These are phyloP conservation scores for Rhadina sibilatrix DNA, from an alignment of 2,113 vertebrate species.

Conservation along the genomic window DNA sequence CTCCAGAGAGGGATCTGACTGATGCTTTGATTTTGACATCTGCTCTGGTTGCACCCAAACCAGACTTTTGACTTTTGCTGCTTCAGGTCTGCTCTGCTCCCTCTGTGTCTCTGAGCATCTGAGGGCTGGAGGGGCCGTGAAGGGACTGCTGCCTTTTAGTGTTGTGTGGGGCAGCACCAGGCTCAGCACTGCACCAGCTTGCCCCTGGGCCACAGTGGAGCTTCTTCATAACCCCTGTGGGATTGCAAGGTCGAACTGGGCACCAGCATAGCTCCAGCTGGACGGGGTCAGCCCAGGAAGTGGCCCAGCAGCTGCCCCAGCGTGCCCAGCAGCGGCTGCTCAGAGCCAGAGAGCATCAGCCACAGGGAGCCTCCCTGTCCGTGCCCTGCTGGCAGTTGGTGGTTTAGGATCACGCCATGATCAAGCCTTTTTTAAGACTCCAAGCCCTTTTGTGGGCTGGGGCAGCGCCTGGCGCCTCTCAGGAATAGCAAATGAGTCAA, in stretches of 20 bases:
- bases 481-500: background rate
- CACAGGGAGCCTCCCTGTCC: background rate
- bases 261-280: background rate
- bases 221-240: rapidly evolving
- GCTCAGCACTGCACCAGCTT: background rate
- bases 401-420: background rate
- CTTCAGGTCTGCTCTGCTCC: background rate
- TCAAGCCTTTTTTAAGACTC: background rate
- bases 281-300: background rate
- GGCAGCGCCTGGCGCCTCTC: background rate
- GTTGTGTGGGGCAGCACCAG: background rate
- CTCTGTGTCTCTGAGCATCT: background rate
- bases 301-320: background rate
- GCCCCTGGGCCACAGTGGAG: rapidly evolving
- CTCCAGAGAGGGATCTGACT: background rate
- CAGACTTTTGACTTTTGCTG: background rate
- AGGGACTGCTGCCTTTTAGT: too few species aligned
- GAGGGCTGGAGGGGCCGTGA: background rate
- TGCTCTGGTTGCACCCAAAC: background rate
- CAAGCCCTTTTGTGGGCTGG: background rate
- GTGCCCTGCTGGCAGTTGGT: background rate
- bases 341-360: background rate
- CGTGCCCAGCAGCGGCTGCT: background rate
- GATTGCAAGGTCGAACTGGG: rapidly evolving
- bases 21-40: background rate